These are phyloP conservation scores for Ophiodon elongatus DNA, from an alignment of 2,113 vertebrate genomes.

Conservation along the genomic window DNA sequence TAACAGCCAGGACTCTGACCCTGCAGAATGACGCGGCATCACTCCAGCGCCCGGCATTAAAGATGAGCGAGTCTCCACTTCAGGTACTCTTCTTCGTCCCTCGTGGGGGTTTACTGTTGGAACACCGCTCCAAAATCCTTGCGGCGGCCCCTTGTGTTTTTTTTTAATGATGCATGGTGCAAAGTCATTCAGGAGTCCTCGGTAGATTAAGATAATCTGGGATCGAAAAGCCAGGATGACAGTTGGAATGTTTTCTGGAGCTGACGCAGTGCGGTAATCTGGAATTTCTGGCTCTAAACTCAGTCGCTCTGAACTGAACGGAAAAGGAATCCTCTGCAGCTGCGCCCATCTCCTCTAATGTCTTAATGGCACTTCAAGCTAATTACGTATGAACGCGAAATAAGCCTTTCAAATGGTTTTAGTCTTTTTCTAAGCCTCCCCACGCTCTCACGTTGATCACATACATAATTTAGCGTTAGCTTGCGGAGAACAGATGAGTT, in stretches of 20 bases:
- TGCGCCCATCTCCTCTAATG: slow-evolving; percentile 36
- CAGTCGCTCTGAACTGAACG: slow-evolving; percentile 12
- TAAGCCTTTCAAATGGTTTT: slow-evolving; percentile 33
- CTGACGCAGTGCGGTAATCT: slow-evolving; percentile 27
- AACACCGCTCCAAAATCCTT: slow-evolving; percentile 30
- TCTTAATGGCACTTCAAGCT: slow-evolving; percentile 46
- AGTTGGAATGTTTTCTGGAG: slow-evolving; percentile 54
- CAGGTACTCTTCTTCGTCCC: slow-evolving; percentile 45
- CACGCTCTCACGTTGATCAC: slow-evolving; percentile 9
- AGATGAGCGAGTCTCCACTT: slow-evolving; percentile 35
- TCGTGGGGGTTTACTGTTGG: slow-evolving; percentile 7
- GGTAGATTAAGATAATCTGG: slow-evolving; percentile 11
- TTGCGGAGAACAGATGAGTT: slow-evolving; percentile 19
- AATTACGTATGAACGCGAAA: slow-evolving; percentile 11
- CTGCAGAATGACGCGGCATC: slow-evolving; percentile 79
- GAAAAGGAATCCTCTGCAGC: slow-evolving; percentile 40
- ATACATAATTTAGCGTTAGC: slow-evolving; percentile 1
- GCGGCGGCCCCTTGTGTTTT: slow-evolving; percentile 43
- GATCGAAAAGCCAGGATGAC: slow-evolving; percentile 39
- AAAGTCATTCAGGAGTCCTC: slow-evolving; percentile 41
- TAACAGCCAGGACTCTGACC: slow-evolving; percentile 93
- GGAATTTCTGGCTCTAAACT: slow-evolving; percentile 55
- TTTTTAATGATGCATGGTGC: slow-evolving; percentile 25
- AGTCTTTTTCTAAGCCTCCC: slow-evolving; percentile 35
- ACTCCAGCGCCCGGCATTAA: slow-evolving; percentile 25